phyloP scores from a whole-genome alignment of 1,140 invertebrate genomes.

The Telenomus remus region DNA sequence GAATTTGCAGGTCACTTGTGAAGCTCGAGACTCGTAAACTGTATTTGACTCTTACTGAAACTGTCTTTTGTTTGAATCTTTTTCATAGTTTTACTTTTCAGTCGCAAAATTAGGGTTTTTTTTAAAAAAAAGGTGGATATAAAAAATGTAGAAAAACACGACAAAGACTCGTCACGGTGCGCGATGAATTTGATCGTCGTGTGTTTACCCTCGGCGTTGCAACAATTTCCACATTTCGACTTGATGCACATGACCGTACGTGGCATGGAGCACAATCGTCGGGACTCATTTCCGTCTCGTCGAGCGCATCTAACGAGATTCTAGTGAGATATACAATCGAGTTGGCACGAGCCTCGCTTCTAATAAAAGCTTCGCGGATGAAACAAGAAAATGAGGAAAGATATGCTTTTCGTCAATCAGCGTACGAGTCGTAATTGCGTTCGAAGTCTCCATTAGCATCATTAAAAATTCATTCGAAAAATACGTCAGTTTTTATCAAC shows the following conservation, averaged over 20 bases:
- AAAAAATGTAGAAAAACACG: constrained; percentile 29
- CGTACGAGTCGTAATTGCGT: constrained; percentile 30
- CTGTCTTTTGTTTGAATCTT: no score
- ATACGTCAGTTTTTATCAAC: no score
- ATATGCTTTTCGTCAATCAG: constrained; percentile 47
- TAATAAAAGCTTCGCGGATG: constrained; percentile 56
- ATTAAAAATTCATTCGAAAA: no score
- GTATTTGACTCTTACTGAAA: no score
- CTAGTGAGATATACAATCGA: constrained; percentile 56
- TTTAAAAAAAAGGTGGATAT: no score
- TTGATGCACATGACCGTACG: constrained; percentile 51
- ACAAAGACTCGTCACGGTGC: constrained; percentile 28
- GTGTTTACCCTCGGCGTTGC: constrained; percentile 21
- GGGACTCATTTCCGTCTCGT: constrained; percentile 59
- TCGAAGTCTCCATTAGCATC: constrained; percentile 18
- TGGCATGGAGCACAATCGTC: constrained; percentile 57
- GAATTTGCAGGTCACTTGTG: constrained; percentile 6
- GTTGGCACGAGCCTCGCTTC: constrained; percentile 58
- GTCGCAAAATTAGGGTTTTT: no score
- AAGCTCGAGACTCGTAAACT: constrained; percentile 11
- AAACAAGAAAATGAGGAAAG: constrained; percentile 49
- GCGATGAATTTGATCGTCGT: constrained; percentile 44
- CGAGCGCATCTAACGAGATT: constrained; percentile 58
- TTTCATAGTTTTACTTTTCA: no score
- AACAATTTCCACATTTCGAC: constrained; percentile 48